phyloP scores from a whole-genome alignment of 2,888 invertebrate genomes.

The Troilus luridus region DNA sequence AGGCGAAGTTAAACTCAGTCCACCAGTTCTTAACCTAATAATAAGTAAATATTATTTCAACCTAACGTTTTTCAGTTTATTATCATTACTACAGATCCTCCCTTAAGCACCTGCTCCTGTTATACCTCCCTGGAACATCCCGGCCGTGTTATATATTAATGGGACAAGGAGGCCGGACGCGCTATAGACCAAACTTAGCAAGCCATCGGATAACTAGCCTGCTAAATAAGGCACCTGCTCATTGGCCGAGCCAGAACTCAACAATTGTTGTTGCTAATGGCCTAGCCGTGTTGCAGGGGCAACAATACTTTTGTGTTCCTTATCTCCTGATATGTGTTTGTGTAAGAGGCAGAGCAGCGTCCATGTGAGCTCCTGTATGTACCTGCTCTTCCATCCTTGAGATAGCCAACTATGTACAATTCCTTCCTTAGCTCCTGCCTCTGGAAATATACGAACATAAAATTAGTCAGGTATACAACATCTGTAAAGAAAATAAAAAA shows the following conservation, averaged over 20 bases:
- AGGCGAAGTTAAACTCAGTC: too few species aligned
- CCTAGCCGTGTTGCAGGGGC: background rate
- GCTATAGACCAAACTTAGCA: background rate
- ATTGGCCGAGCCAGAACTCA: background rate
- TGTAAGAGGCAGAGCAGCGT: background rate
- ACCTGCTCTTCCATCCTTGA: background rate
- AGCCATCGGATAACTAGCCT: background rate
- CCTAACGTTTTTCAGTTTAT: too few species aligned
- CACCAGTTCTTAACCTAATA: too few species aligned
- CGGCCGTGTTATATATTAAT: background rate
- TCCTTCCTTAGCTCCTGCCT: background rate
- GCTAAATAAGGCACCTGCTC: background rate
- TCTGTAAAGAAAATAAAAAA: too few species aligned
- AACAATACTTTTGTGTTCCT: background rate
- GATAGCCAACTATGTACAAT: background rate
- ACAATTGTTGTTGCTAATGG: slow-evolving; percentile 14
- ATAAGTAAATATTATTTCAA: too few species aligned
- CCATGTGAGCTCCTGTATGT: background rate
- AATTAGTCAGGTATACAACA: background rate
- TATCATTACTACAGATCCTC: too few species aligned
- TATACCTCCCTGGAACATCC: background rate
- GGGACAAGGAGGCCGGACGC: background rate
- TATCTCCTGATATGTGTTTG: background rate
- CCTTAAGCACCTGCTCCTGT: too few species aligned
- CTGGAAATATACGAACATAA: background rate